A percentile compares a stretch with the other conserved stretches of the same genome.
These are phyloP conservation scores for Bothrops jararaca DNA, from an alignment of 2,113 vertebrate species.

Conservation along the genomic window DNA sequence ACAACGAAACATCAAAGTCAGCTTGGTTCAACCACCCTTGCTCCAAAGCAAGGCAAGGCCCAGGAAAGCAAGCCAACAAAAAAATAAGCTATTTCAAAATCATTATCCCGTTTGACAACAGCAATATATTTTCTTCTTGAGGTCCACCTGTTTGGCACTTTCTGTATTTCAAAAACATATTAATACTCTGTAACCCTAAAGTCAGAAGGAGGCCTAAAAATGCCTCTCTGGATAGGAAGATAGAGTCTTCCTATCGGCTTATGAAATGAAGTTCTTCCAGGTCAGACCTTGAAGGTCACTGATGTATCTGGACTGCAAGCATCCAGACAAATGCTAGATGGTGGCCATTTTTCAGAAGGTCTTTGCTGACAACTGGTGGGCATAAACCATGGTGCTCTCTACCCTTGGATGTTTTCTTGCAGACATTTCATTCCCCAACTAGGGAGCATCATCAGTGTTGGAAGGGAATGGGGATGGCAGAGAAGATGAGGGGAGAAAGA, in stretches of 20 bases:
- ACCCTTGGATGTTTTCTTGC: too few relatives aligned
- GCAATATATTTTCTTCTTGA: not conserved
- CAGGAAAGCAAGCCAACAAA: not conserved
- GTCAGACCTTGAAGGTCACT: not conserved
- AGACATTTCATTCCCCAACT: too few relatives aligned
- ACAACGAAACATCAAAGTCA: not conserved
- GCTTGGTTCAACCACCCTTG: not conserved
- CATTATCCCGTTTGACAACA: not conserved
- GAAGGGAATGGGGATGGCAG: too few relatives aligned
- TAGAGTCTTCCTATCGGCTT: not conserved
- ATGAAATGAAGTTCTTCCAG: not conserved
- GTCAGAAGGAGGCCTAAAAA: not conserved
- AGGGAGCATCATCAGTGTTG: too few relatives aligned
- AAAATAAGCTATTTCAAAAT: not conserved
- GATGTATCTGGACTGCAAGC: not conserved
- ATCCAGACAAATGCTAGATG: not conserved
- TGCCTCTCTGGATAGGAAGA: not conserved
- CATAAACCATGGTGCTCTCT: not conserved
- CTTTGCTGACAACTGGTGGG: not conserved
- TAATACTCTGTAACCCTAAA: not conserved
- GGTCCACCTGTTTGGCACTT: not conserved
- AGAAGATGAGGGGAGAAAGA: too few relatives aligned
- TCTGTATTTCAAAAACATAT: not conserved
- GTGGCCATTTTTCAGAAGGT: not conserved
- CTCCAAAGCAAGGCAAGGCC: not conserved